Percentiles rank a stretch among this genome's conserved stretches.
Evolutionary conservation across 2,797 vertebrate species (phyloP).

Genomic region (Macropus fuliginosus): DNA sequence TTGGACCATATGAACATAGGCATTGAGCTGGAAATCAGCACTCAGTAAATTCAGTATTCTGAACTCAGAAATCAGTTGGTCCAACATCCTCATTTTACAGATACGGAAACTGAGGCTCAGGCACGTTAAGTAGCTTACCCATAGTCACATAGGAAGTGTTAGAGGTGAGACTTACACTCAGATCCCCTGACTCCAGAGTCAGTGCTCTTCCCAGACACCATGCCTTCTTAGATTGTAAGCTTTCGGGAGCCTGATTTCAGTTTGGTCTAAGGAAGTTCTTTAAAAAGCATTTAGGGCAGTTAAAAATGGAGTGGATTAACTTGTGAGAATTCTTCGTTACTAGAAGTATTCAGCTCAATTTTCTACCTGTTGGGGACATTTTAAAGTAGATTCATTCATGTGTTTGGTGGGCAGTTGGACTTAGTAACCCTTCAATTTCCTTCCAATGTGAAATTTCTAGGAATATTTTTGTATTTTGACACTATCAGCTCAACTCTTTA

Average conservation of each 20-base stretch:
- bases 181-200: not conserved
- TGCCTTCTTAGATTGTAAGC: not conserved
- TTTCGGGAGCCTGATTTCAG: not conserved
- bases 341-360: not conserved
- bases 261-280: not conserved
- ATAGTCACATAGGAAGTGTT: not conserved
- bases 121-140: not conserved
- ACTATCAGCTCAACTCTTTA: not conserved
- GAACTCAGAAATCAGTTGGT: not conserved
- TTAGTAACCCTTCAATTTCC: not conserved
- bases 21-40: not conserved
- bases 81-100: not conserved
- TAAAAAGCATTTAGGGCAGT: not conserved
- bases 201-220: not conserved
- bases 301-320: not conserved
- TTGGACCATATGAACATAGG: not conserved
- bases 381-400: not conserved
- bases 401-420: not conserved
- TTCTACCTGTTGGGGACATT: too few relatives aligned
- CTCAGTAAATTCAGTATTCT: not conserved
- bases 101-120: not conserved
- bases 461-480: not conserved
- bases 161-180: too few relatives aligned
- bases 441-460: not conserved
- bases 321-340: not conserved